phyloP scores from a whole-genome alignment of 2,797 vertebrate species.

The Cetoscarus ocellatus region DNA sequence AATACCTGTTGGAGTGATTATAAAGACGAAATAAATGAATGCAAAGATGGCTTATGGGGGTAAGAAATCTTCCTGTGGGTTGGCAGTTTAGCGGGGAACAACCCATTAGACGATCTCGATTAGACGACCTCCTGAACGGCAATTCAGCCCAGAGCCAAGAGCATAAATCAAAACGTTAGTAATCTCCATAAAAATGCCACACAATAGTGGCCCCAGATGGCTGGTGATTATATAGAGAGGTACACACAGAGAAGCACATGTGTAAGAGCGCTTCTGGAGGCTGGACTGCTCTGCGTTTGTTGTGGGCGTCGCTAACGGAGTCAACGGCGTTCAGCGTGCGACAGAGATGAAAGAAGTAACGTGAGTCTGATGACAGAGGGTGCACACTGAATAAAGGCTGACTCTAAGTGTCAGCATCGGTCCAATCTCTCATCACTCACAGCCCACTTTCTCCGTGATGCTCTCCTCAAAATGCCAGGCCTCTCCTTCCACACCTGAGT shows the following conservation, averaged over 20 bases:
- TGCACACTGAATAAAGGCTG: constrained; percentile 69
- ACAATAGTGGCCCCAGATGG: constrained; percentile 38
- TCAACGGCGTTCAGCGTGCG: constrained; percentile 46
- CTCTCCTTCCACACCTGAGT: constrained; percentile 61
- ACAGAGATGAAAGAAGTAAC: constrained; percentile 64
- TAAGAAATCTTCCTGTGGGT: constrained; percentile 36
- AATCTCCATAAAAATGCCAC: constrained; percentile 35
- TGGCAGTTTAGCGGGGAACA: constrained; percentile 35
- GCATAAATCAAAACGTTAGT: constrained; percentile 49
- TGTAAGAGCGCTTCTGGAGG: constrained; percentile 2
- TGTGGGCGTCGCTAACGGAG: constrained; percentile 37
- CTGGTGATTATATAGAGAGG: constrained; percentile 3
- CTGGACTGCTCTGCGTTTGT: constrained; percentile 33
- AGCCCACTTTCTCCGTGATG: constrained; percentile 47
- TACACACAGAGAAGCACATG: constrained; percentile 6
- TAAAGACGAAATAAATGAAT: constrained; percentile 24
- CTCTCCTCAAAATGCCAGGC: constrained; percentile 47
- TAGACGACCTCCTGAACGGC: constrained; percentile 23
- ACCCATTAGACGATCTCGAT: constrained; percentile 30
- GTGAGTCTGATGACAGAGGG: constrained; percentile 53
- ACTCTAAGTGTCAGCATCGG: constrained; percentile 68
- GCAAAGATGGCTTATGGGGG: constrained; percentile 49
- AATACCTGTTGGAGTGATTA: constrained; percentile 39
- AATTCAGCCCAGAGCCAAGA: constrained; percentile 12
- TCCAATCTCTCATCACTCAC: constrained; percentile 76